Percentiles rank a stretch among this genome's conserved stretches.
phyloP scores from a whole-genome alignment of 2,888 invertebrate genomes.

The Altica lythri region DNA sequence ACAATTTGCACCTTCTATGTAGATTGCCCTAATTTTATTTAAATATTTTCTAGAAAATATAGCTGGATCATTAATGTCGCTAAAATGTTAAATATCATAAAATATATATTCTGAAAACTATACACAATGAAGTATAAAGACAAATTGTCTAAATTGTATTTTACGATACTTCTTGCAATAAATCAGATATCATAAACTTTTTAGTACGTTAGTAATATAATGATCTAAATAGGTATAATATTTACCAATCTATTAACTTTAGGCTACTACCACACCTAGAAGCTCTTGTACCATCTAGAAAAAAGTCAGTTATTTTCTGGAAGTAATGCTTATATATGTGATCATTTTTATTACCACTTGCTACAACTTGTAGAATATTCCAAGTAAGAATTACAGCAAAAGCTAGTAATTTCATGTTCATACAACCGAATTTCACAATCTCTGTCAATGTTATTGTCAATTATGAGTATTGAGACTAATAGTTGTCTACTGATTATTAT shows the following conservation, averaged over 20 bases:
- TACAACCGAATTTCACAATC: too few relatives aligned
- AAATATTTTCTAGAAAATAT: background rate
- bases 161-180: background rate
- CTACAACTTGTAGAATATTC: too few relatives aligned
- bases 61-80: background rate
- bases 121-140: background rate
- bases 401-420: too few relatives aligned
- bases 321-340: too few relatives aligned
- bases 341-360: too few relatives aligned
- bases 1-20: background rate
- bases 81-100: background rate
- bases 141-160: background rate
- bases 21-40: background rate
- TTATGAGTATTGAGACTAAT: too few relatives aligned
- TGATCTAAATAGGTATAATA: background rate
- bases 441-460: too few relatives aligned
- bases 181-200: background rate
- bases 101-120: background rate
- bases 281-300: too few relatives aligned
- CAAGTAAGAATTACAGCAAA: too few relatives aligned
- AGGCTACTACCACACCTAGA: constrained; percentile 6
- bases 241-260: background rate
- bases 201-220: background rate
- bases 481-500: too few relatives aligned
- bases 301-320: too few relatives aligned